Percentiles rank a stretch among this genome's conserved stretches.
Conservation (phyloP, 2,113 vertebrate genomes). For the Microtus richardsoni region DNA sequence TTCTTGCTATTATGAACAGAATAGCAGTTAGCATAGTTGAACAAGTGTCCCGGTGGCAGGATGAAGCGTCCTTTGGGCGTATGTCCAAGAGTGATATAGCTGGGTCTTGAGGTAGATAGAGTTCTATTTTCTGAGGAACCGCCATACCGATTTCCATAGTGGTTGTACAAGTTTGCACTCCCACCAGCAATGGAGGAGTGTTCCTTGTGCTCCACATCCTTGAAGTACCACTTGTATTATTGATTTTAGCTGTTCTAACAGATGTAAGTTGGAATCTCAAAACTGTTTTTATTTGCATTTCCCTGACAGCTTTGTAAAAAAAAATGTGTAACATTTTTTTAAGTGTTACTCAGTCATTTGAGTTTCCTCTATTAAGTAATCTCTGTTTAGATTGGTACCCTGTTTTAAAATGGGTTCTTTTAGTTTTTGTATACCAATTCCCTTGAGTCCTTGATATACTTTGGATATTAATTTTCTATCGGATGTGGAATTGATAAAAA, state of each 20-base stretch:
- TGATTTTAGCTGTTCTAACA: neutral
- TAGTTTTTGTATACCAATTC: neutral
- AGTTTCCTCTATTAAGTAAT: neutral
- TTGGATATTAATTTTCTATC: neutral
- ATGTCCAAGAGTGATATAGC: neutral
- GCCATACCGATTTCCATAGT: neutral
- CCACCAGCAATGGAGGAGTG: neutral
- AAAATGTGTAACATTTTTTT: neutral
- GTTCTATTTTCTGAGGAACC: no score
- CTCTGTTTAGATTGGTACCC: neutral
- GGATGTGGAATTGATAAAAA: neutral
- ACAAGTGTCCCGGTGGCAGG: neutral
- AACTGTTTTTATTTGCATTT: neutral
- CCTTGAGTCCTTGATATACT: neutral
- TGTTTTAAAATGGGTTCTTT: neutral
- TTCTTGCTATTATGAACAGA: neutral
- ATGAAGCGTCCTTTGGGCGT: neutral
- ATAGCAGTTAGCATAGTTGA: neutral
- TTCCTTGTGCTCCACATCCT: neutral
- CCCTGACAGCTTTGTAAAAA: neutral
- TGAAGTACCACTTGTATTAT: neutral
- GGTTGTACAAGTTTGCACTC: neutral
- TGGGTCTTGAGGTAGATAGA: neutral
- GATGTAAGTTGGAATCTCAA: neutral
- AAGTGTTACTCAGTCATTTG: neutral